Conservation (phyloP, 2,113 vertebrate species). For the Urocynchramus pylzowi region DNA sequence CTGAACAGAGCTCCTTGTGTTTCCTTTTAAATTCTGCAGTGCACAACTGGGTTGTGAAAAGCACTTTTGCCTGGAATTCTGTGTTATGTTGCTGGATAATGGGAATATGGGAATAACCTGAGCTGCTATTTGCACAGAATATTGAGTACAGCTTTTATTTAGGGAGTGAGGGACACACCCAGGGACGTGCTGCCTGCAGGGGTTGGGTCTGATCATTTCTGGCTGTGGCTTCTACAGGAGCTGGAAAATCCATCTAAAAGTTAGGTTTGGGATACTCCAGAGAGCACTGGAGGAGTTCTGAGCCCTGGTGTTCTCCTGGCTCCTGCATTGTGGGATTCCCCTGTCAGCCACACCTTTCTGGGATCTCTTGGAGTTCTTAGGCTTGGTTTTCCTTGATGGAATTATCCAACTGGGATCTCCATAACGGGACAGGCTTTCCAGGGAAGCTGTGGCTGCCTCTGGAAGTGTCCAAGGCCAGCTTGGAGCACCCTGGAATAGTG, state of each 20-base stretch:
- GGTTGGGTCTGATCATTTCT: rapidly evolving
- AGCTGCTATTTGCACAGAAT: background rate
- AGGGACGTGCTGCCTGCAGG: background rate
- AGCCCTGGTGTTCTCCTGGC: background rate
- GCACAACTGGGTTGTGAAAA: background rate
- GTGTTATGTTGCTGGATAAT: rapidly evolving
- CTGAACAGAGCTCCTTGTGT: background rate
- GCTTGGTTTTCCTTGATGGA: background rate
- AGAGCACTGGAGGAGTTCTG: background rate
- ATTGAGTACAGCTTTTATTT: background rate
- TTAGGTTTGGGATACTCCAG: background rate
- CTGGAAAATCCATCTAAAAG: background rate
- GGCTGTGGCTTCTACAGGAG: background rate
- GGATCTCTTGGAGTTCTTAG: background rate
- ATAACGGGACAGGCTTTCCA: rapidly evolving
- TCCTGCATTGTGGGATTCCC: background rate
- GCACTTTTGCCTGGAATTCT: rapidly evolving
- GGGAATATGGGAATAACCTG: background rate
- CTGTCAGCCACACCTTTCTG: background rate
- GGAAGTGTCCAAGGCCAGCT: background rate
- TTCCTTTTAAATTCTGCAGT: background rate
- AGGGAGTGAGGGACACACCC: background rate
- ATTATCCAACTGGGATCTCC: background rate
- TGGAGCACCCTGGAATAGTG: rapidly evolving
- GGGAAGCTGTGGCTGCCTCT: background rate